phyloP scores from a whole-genome alignment of 2,888 invertebrate species.

The Papilio elwesi region DNA sequence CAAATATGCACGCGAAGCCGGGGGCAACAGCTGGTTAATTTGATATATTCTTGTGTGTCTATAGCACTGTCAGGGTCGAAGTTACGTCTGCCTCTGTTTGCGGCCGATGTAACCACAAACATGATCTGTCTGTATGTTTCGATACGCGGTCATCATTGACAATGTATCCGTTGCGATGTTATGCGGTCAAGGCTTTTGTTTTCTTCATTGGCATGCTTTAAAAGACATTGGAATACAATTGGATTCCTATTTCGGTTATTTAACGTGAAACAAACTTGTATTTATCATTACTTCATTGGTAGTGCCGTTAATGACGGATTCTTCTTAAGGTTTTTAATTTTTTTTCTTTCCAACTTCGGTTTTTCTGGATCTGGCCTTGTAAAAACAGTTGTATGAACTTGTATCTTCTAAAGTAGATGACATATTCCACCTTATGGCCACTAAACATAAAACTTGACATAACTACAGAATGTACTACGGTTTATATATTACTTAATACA shows the following conservation, averaged over 20 bases:
- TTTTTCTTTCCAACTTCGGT: too few relatives aligned
- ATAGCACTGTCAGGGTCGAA: slow-evolving; percentile 26
- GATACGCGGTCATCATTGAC: slow-evolving; percentile 18
- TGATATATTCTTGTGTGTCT: background rate
- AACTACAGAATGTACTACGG: too few relatives aligned
- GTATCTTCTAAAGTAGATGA: too few relatives aligned
- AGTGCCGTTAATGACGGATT: too few relatives aligned
- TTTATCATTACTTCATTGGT: too few relatives aligned
- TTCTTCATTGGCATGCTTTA: slow-evolving; percentile 5
- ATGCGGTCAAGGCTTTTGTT: slow-evolving; percentile 31
- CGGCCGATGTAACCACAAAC: slow-evolving; percentile 22
- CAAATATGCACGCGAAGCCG: too few relatives aligned
- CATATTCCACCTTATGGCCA: too few relatives aligned
- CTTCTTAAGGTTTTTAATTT: too few relatives aligned
- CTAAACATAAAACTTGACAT: too few relatives aligned
- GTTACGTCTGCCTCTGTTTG: slow-evolving; percentile 16
- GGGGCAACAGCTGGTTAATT: background rate
- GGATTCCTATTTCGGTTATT: slow-evolving; percentile 9
- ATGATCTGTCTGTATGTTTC: slow-evolving; percentile 23
- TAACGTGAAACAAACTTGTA: background rate
- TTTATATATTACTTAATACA: too few relatives aligned
- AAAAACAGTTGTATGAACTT: too few relatives aligned
- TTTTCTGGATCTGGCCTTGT: too few relatives aligned
- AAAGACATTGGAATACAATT: slow-evolving; percentile 11
- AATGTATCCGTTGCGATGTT: slow-evolving; percentile 16